Conservation (phyloP, 2,113 vertebrate genomes). For the Craseonycteris thonglongyai region DNA sequence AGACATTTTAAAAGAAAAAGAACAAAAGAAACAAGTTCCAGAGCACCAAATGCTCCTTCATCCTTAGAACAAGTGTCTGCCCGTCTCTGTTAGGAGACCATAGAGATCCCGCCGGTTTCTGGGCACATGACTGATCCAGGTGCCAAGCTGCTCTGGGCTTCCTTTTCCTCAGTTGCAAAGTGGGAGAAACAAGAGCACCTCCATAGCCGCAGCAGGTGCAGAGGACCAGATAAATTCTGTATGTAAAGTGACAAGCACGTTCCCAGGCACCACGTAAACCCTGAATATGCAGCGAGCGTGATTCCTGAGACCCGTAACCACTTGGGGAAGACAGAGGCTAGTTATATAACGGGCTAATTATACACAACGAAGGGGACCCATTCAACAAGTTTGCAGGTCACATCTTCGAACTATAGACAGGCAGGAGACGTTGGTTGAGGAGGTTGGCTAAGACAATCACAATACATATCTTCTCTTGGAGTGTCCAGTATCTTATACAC, state of each 20-base stretch:
- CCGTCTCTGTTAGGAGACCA: background rate
- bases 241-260: background rate
- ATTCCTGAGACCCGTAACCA: background rate
- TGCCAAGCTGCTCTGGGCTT: background rate
- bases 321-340: background rate
- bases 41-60: background rate
- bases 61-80: background rate
- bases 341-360: background rate
- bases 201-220: background rate
- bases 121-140: background rate
- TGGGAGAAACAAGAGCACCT: background rate
- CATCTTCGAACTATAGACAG: background rate
- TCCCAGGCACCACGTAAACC: background rate
- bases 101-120: background rate
- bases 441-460: background rate
- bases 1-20: background rate
- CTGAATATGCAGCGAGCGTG: too few relatives aligned
- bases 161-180: background rate
- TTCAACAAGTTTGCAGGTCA: background rate
- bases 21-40: background rate
- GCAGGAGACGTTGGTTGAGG: background rate
- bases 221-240: background rate
- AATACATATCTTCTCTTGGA: background rate
- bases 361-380: background rate
- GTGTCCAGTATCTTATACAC: background rate